A percentile compares a stretch with the other conserved stretches of the same genome.
phyloP scores from a whole-genome alignment of 1,140 invertebrate genomes.

The Idris sp. region DNA sequence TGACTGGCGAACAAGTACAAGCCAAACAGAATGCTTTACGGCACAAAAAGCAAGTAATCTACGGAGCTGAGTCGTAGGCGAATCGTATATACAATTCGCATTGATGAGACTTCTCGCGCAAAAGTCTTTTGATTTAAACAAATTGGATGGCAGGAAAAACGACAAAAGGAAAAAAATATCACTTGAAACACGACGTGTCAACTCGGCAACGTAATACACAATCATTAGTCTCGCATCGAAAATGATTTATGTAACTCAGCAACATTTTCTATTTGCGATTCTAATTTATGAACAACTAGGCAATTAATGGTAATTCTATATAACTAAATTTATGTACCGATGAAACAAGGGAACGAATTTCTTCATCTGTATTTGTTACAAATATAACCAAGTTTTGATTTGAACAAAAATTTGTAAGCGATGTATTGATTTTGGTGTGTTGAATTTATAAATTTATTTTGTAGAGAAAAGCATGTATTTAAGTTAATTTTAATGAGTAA shows the following conservation, averaged over 20 bases:
- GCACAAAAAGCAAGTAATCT: constrained; percentile 66
- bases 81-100: constrained; percentile 38
- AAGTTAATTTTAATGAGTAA: too few relatives aligned
- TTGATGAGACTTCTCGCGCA: constrained; percentile 47
- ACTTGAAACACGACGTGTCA: constrained; percentile 48
- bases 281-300: constrained; percentile 20
- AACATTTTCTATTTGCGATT: constrained; percentile 8
- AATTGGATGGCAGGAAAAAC: constrained; percentile 51
- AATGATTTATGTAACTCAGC: constrained; percentile 18
- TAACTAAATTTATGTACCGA: constrained; percentile 4
- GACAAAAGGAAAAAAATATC: constrained; percentile 9
- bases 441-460: too few relatives aligned
- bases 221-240: constrained; percentile 45
- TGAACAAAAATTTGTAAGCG: too few relatives aligned
- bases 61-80: constrained; percentile 64
- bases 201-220: constrained; percentile 50
- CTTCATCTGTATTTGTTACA: too few relatives aligned
- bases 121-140: constrained; percentile 54
- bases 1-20: constrained; percentile 48
- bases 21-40: constrained; percentile 57
- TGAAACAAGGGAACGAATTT: too few relatives aligned
- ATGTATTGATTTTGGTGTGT: too few relatives aligned
- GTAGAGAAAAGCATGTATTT: too few relatives aligned
- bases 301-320: too few relatives aligned
- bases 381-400: too few relatives aligned